Evolutionary conservation across 2,113 vertebrate species (phyloP), one percentile per base, ranked within the genome.

Genomic region (Acanthisitta chloris): DNA sequence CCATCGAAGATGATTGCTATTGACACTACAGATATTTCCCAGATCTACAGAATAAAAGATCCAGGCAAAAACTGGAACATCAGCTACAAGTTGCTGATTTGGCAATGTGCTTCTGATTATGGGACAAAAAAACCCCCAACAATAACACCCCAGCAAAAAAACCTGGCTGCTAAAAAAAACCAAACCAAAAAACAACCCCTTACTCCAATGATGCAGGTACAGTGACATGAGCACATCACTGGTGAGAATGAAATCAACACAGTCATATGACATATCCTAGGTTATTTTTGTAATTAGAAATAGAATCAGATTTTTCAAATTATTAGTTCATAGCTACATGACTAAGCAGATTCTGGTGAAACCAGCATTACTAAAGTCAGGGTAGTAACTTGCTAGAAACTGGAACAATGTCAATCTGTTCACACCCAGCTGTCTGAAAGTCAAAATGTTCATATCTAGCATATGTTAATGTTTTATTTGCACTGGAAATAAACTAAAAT

Each of bases 401-500:
- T 59, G 76, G 15, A 95, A 79, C 43, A 28, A 14, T 84, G 78
- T 55, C 83, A 85, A 66, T 52, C 72, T 45, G 59, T 69, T 58
- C 54, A 36, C 20, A 92, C 42, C 40, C 24, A 93, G 33, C 40
- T 95, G 59, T 55, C 38, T 91, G 45, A 81, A 78, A 94, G 59
- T 52, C 62, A 93, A 94, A 94, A 71, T 77, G 78, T 61, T 89
- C 16, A 64, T 33, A 46, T 36, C 34, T 38, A 93, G 77, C 78
- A 77, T 51, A 92, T 62, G 71, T 49, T 90, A 90, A 70, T 83
- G 31, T 52, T 88, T 84, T 86, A 52, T 67, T 93, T 94, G 74
- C 33, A 45, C 29, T 76, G 21, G 17, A 96, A 96, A 96, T 70
- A 95, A 94, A 80, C 48, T 70, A 71, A 90, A 92, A 87, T 67